Percentiles rank a stretch among this genome's conserved stretches.
Evolutionary conservation across 1,140 invertebrate genomes (phyloP).

Genomic region (Drosophila tristis): DNA sequence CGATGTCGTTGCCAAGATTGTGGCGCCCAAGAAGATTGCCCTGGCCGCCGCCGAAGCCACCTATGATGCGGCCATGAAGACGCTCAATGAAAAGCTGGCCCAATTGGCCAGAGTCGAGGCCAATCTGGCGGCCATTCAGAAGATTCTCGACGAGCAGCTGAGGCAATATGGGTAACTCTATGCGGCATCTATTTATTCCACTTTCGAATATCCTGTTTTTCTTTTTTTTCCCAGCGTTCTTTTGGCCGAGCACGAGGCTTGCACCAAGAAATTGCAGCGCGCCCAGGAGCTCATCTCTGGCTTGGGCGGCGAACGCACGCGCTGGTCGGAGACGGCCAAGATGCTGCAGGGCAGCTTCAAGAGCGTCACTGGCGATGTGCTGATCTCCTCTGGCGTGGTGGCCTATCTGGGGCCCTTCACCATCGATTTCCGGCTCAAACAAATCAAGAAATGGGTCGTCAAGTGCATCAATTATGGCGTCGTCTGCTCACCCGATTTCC

Average conservation of each 20-base stretch:
- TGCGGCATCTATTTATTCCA: neutral
- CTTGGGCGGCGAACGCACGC: conserved; percentile 91
- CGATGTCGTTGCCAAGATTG: conserved; percentile 95
- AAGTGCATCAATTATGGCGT: conserved; percentile 88
- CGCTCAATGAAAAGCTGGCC: conserved; percentile 90
- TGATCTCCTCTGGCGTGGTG: conserved; percentile 94
- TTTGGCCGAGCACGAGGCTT: conserved; percentile 93
- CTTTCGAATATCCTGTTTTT: neutral
- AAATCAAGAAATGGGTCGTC: conserved; percentile 90
- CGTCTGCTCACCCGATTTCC: conserved; percentile 90
- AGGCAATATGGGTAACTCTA: conserved; percentile 79
- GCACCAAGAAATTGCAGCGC: conserved; percentile 94
- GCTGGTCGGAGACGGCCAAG: conserved; percentile 93
- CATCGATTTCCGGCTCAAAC: conserved; percentile 87
- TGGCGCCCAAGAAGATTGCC: conserved; percentile 93
- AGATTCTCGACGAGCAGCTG: conserved; percentile 87
- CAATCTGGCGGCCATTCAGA: conserved; percentile 89
- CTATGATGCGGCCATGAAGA: conserved; percentile 88
- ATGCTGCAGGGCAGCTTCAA: conserved; percentile 89
- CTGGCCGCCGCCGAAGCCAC: conserved; percentile 91
- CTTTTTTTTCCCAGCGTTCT: conserved; percentile 86
- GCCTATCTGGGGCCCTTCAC: conserved; percentile 97
- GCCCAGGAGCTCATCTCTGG: conserved; percentile 97
- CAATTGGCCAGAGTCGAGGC: conserved; percentile 89
- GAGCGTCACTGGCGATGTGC: conserved; percentile 90